A percentile compares a stretch with the other conserved stretches of the same genome.
phyloP scores from a whole-genome alignment of 2,888 invertebrate genomes.

The Dendrolimus houi region DNA sequence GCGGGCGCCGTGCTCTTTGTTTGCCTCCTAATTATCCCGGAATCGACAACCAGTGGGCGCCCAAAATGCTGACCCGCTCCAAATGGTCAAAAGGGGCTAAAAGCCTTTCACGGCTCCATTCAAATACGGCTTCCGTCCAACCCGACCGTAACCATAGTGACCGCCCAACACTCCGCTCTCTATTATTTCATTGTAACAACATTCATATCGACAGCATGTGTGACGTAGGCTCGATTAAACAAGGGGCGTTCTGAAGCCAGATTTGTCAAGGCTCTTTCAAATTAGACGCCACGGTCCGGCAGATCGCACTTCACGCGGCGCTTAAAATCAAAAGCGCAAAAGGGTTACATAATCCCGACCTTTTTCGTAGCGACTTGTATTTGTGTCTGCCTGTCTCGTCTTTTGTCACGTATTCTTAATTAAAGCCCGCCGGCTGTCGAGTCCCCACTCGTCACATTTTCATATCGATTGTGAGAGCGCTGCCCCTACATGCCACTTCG shows the following conservation, averaged over 20 bases:
- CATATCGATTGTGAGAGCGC: slow-evolving; percentile 61
- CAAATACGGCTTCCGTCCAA: slow-evolving; percentile 47
- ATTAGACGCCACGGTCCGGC: slow-evolving; percentile 60
- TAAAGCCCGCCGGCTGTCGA: slow-evolving; percentile 63
- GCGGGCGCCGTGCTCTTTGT: slow-evolving; percentile 56
- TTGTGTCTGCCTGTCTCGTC: slow-evolving; percentile 72
- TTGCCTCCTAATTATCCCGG: slow-evolving; percentile 72
- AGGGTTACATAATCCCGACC: slow-evolving; percentile 74
- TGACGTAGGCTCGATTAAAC: slow-evolving; percentile 59
- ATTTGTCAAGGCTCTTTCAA: slow-evolving; percentile 71
- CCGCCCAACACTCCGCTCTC: slow-evolving; percentile 43
- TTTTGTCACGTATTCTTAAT: slow-evolving; percentile 78
- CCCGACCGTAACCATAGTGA: slow-evolving; percentile 63
- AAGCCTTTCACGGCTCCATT: slow-evolving; percentile 56
- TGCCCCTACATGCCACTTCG: slow-evolving; percentile 29
- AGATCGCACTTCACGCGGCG: slow-evolving; percentile 65
- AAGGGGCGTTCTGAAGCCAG: slow-evolving; percentile 69
- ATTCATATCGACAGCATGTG: slow-evolving; percentile 67
- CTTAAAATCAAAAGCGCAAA: slow-evolving; percentile 75
- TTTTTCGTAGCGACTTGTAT: slow-evolving; percentile 66
- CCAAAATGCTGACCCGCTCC: slow-evolving; percentile 61
- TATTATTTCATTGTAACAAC: slow-evolving; percentile 71
- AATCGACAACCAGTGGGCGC: slow-evolving; percentile 51
- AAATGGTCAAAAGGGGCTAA: slow-evolving; percentile 65
- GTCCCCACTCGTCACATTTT: slow-evolving; percentile 66